Conservation (phyloP, 2,888 invertebrate species). For the Lepidocyrtoides sp. region DNA sequence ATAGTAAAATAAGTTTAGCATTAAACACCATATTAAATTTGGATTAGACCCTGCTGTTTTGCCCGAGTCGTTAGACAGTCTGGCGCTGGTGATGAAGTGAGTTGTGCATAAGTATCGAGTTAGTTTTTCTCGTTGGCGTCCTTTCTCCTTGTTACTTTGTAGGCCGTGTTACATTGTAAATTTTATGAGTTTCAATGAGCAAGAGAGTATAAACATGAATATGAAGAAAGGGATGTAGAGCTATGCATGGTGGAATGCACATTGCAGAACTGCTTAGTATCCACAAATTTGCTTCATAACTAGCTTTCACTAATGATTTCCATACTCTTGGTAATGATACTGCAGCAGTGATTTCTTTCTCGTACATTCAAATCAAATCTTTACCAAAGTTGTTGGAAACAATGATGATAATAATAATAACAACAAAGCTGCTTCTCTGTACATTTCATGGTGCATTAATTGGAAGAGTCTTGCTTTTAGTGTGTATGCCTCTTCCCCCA, state of each 20-base stretch:
- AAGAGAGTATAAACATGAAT: background rate
- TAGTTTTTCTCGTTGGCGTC: background rate
- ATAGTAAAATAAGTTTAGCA: conserved; percentile 72
- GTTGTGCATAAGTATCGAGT: background rate
- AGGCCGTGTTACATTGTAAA: conserved; percentile 50
- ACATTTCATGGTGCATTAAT: background rate
- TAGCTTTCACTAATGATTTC: no score
- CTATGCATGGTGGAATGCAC: no score
- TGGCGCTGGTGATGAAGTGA: background rate
- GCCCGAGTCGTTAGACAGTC: conserved; percentile 24
- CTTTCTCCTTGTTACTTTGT: conserved; percentile 4
- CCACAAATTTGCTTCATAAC: no score
- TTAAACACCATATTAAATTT: conserved; percentile 73
- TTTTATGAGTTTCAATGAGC: conserved; percentile 45
- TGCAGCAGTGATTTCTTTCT: no score
- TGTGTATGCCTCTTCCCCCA: background rate
- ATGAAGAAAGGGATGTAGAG: no score
- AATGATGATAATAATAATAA: no score
- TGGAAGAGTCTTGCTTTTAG: background rate
- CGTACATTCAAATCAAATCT: no score
- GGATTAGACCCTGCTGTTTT: conserved; percentile 67
- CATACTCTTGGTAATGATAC: no score
- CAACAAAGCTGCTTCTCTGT: no score
- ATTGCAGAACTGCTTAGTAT: no score
- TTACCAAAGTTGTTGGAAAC: no score